Base-by-base conservation (phyloP, 2,888 invertebrate species). In the Nowickia ferox region DNA sequence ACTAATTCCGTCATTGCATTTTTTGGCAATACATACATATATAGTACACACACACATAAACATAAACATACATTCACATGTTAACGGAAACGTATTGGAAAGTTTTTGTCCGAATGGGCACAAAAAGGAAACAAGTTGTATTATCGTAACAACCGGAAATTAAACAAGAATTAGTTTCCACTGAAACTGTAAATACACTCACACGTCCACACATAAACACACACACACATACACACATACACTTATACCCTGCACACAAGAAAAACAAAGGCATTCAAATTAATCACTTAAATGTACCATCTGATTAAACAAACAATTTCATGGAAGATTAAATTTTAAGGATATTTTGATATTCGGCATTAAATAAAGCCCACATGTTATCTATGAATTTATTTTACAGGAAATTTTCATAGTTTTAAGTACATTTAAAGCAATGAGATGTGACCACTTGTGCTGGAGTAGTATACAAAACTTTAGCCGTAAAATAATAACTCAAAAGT, bases 121-220 rank as follows among this genome's bases (percentile, higher is more conserved):
- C 46, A 75, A 81, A 68, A 53, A 81, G 81, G 81, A 78, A 84
- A 72, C 72, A 82, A 71, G 76, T 61, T 63, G 66, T 78, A 84
- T 84, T 78, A 78, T 78, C 48, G 72, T 78, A 78, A 66, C 77
- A 66, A 78, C 83, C 83, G 83, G 83, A 84, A 78, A 84, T 84
- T 84, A 84, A 74, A 84, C 83, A 74, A 74, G 77, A 77, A 66
- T 77, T 83, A 83, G 76, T 83, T 74, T 75, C 74, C 74, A 74
- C 59, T 68, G 69, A 68, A 81, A 61, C 38, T 69, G 38, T 61
- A 81, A 75, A 75, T 53, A 55, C 22, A 69, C 13, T 40, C 5
- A 19, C 6, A 42, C 22, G 42, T 38, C 44, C 38, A 46, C 13
- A 66, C n/a, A 22, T 8, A 59, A 11, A 19, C 38, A 57, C 4